phyloP scores from a whole-genome alignment of 2,888 invertebrate species.

The Dastarcus helophoroides region DNA sequence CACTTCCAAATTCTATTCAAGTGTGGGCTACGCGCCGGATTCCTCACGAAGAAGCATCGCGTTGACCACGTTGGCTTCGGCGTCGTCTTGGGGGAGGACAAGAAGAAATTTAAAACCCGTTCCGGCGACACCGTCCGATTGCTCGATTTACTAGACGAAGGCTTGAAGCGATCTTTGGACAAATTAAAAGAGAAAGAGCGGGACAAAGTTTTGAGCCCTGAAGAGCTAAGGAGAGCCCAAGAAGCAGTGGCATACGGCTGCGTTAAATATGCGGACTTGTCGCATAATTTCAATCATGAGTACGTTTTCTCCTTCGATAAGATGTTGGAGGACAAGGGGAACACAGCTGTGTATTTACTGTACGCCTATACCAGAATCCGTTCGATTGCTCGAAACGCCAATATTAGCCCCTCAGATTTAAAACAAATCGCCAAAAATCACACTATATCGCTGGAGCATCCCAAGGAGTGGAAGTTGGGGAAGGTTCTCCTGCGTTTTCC shows the following conservation, averaged over 20 bases:
- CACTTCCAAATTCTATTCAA: constrained; percentile 68
- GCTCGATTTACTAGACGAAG: constrained; percentile 83
- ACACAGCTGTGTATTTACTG: constrained; percentile 94
- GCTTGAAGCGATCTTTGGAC: constrained; percentile 64
- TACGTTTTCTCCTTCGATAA: constrained; percentile 98
- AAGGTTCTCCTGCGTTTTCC: constrained; percentile 80
- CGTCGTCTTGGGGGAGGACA: constrained; percentile 95
- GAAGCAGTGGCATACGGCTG: constrained; percentile 95
- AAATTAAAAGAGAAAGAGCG: constrained; percentile 81
- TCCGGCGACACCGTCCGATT: constrained; percentile 88
- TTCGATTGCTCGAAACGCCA: constrained; percentile 74
- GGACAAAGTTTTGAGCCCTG: constrained; percentile 66
- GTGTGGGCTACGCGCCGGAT: constrained; percentile 68
- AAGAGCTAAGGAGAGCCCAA: constrained; percentile 74
- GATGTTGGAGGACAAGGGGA: constrained; percentile 98
- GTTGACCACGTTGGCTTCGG: constrained; percentile 93
- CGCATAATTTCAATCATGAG: constrained; percentile 84
- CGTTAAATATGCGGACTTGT: constrained; percentile 95
- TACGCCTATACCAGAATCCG: constrained; percentile 92
- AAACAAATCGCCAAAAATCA: constrained; percentile 47
- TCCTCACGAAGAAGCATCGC: constrained; percentile 48
- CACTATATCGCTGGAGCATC: constrained; percentile 65
- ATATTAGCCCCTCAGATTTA: constrained; percentile 51
- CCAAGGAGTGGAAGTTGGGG: constrained; percentile 89
- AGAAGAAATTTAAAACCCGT: constrained; percentile 97